Evolutionary conservation across 2,113 vertebrate species (phyloP), one percentile per base, ranked within the genome.

Genomic region (Zingel zingel): DNA sequence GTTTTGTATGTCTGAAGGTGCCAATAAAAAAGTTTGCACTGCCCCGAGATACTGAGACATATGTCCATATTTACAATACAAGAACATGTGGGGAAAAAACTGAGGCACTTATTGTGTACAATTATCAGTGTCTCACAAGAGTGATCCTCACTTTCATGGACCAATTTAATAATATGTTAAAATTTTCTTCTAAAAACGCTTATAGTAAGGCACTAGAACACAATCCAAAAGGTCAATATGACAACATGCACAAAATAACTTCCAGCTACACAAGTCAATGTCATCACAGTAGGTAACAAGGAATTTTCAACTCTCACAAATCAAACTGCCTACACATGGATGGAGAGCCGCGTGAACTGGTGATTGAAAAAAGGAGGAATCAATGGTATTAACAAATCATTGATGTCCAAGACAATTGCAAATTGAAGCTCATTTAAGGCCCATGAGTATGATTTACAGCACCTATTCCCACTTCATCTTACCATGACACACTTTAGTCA

Each of bases 371-470:
- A 75, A 79, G 67, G 53, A 71, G 27, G 70, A 74, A 89, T 91
- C 64, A 54, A 73, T 84, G 65, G 65, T 83, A 80, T 85, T 88
- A 89, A 86, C 69, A 58, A 72, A 80, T 72, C 36, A 56, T 76
- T 82, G 78, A 87, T 83, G 72, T 56, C 68, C 61, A 39, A 85
- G 71, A 83, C 57, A 78, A 74, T 59, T 74, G 67, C 82, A 85
- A 88, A 88, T 51, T 82, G 59, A 81, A 82, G 79, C 62, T 85
- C 67, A 86, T 91, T 91, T 71, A 79, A 73, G 73, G 48, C 74
- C 69, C 39, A 54, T 78, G 64, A 82, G 70, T 91, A 83, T 91
- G 86, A 92, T 89, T 91, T 87, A 89, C 66, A 79, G 57, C 79
- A 79, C 54, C 73, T 67, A 73, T 64, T 83, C 64, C 73, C 63